A percentile compares a stretch with the other conserved stretches of the same genome.
Evolutionary conservation across 2,797 vertebrate species (phyloP).

Genomic region (Antennarius maculatus): DNA sequence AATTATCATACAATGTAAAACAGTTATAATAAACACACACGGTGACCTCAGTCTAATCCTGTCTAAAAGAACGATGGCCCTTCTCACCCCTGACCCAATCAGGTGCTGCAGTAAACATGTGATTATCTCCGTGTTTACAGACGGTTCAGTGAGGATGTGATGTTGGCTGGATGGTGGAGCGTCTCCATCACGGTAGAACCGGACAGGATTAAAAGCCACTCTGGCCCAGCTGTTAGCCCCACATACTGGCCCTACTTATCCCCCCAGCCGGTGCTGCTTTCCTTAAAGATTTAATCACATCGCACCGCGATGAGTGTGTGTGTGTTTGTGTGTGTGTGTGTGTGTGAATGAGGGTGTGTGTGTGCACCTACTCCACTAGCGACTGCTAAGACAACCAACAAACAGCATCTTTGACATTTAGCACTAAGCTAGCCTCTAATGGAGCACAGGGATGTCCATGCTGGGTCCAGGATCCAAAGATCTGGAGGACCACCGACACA

Average conservation of each 20-base stretch:
- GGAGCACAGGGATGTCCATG: background rate
- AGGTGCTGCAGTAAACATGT: too few relatives aligned
- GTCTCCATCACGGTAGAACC: slow-evolving; percentile 65
- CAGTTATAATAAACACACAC: too few relatives aligned
- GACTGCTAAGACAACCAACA: too few relatives aligned
- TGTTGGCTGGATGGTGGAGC: slow-evolving; percentile 20
- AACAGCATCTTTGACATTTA: too few relatives aligned
- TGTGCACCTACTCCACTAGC: background rate
- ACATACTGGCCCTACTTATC: slow-evolving; percentile 69
- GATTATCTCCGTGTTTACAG: slow-evolving; percentile 16
- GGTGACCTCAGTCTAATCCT: too few relatives aligned
- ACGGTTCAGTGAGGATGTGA: slow-evolving; percentile 20
- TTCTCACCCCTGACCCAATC: too few relatives aligned
- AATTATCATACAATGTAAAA: too few relatives aligned
- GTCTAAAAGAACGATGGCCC: too few relatives aligned
- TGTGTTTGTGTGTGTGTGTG: slow-evolving; percentile 13
- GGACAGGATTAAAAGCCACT: slow-evolving; percentile 65
- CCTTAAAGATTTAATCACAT: slow-evolving; percentile 74
- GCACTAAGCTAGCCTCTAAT: background rate
- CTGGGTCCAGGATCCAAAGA: too few relatives aligned
- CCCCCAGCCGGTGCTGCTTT: slow-evolving; percentile 64
- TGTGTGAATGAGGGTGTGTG: slow-evolving; percentile 10
- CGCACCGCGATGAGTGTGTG: background rate
- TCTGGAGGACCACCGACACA: background rate
- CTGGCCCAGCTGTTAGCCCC: slow-evolving; percentile 70